Evolutionary conservation across 2,797 vertebrate species (phyloP), one percentile per base, ranked within the genome.

Genomic region (Valencia hispanica): DNA sequence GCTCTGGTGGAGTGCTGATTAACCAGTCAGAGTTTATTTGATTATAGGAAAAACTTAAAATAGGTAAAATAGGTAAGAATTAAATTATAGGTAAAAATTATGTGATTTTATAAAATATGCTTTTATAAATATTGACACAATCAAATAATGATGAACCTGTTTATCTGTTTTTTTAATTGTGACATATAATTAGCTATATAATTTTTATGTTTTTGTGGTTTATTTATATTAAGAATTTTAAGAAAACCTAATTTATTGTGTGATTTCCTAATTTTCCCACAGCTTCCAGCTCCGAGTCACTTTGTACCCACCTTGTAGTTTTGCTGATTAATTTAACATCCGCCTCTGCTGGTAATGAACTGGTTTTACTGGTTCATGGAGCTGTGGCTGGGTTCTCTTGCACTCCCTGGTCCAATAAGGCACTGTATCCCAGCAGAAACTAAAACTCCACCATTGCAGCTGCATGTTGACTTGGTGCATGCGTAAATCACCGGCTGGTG

Each of bases 381-480:
- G 71, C 79, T 72, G 43, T 45, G 84, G 47, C 79, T 77, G 79
- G 70, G 51, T 72, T 78, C 61, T 78, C 63, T 47, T 59, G 74
- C 90, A 84, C 84, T 70, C 76, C 74, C 71, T 10, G 6, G 14
- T 70, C 74, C 15, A 74, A 70, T 74, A 71, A 57, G 41, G 25
- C 10, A 15, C 85, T 80, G 81, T 68, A 78, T 91, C 88, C 90
- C 90, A 92, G 91, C 89, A 86, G 77, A 36, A 68, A 86, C 89
- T 84, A 80, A 88, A 92, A 87, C 78, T 89, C 76, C 86, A 83
- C 88, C 87, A 85, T 87, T 3, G 79, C 86, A 81, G 84, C 83
- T 89, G 91, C 92, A 93, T 92, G 91, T 86, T 88, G 83, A 88
- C 83, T 77, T 72, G 87, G 82, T 91, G 93, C 93, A 94, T 94